A percentile compares a stretch with the other conserved stretches of the same genome.
These are phyloP conservation scores for Tyria jacobaeae DNA, from an alignment of 2,888 invertebrate genomes.

Conservation along the genomic window DNA sequence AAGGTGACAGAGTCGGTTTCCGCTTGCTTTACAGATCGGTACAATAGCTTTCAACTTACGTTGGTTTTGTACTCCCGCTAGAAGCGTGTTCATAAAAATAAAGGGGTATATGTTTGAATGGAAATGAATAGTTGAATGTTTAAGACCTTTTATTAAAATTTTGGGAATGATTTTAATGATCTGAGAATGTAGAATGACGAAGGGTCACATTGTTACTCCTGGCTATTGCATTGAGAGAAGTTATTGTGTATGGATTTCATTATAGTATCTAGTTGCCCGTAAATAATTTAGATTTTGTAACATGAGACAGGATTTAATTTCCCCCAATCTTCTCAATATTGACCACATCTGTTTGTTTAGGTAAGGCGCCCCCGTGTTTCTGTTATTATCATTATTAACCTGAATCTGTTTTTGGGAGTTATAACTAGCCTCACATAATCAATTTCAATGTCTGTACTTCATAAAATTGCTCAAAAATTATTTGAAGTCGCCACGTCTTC, in stretches of 20 bases:
- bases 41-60: conserved; percentile 55
- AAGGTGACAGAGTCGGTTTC: conserved; percentile 38
- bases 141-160: conserved; percentile 51
- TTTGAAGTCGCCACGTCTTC: no score
- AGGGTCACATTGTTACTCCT: conserved; percentile 28
- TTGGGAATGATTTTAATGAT: conserved; percentile 48
- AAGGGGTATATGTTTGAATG: conserved; percentile 60
- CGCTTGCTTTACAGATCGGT: conserved; percentile 14
- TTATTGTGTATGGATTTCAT: conserved; percentile 22
- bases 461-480: no score
- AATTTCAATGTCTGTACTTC: no score
- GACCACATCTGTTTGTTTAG: conserved; percentile 23
- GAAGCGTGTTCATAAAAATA: conserved; percentile 74
- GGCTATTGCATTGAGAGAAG: conserved; percentile 13
- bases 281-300: conserved; percentile 24
- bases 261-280: conserved; percentile 23
- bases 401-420: no score
- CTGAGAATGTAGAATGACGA: conserved; percentile 38
- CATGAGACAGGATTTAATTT: conserved; percentile 17
- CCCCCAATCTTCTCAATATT: conserved; percentile 12
- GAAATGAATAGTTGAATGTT: conserved; percentile 53
- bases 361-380: conserved; percentile 10
- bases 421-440: no score
- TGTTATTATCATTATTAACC: conserved; percentile 12
- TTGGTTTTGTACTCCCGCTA: conserved; percentile 75